Percentiles rank a stretch among this genome's conserved stretches.
Evolutionary conservation across 2,888 invertebrate species (phyloP).

Genomic region (Lomographa bimaculata): DNA sequence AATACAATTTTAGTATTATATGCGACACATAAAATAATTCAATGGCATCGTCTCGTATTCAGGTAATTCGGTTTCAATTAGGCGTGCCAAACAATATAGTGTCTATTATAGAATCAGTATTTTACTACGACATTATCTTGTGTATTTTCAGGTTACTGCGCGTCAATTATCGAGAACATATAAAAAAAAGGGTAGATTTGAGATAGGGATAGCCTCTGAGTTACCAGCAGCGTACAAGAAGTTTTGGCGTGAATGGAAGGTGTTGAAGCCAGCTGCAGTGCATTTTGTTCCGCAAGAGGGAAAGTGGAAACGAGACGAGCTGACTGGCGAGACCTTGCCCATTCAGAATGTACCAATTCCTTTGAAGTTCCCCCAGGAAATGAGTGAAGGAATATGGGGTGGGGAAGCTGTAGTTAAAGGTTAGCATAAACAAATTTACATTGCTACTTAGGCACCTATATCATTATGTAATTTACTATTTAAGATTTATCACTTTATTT

Average conservation of each 20-base stretch:
- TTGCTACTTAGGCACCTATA: background rate
- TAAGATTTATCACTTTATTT: slow-evolving; percentile 10
- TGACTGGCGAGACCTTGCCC: slow-evolving; percentile 88
- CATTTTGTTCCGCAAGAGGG: slow-evolving; percentile 89
- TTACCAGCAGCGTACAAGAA: slow-evolving; percentile 93
- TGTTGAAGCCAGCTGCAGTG: slow-evolving; percentile 84
- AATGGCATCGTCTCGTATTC: slow-evolving; percentile 73
- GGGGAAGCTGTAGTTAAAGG: slow-evolving; percentile 97
- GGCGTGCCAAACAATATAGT: too few relatives aligned
- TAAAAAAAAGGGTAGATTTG: slow-evolving; percentile 81
- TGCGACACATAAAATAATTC: slow-evolving; percentile 46
- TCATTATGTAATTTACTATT: slow-evolving; percentile 21
- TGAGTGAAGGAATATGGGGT: slow-evolving; percentile 96
- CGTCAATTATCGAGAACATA: slow-evolving; percentile 77
- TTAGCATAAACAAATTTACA: slow-evolving; percentile 26
- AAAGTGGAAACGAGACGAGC: slow-evolving; percentile 88
- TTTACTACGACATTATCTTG: slow-evolving; percentile 46
- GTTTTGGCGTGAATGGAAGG: slow-evolving; percentile 94
- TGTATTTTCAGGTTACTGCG: slow-evolving; percentile 66
- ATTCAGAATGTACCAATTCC: slow-evolving; percentile 91
- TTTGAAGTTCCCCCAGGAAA: slow-evolving; percentile 90
- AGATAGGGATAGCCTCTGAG: slow-evolving; percentile 86
- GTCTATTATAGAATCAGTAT: too few relatives aligned
- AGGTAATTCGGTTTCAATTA: slow-evolving; percentile 53
- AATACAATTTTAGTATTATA: slow-evolving; percentile 32